A percentile compares a stretch with the other conserved stretches of the same genome.
phyloP scores from a whole-genome alignment of 2,888 invertebrate species.

The Nymphalis polychloros region DNA sequence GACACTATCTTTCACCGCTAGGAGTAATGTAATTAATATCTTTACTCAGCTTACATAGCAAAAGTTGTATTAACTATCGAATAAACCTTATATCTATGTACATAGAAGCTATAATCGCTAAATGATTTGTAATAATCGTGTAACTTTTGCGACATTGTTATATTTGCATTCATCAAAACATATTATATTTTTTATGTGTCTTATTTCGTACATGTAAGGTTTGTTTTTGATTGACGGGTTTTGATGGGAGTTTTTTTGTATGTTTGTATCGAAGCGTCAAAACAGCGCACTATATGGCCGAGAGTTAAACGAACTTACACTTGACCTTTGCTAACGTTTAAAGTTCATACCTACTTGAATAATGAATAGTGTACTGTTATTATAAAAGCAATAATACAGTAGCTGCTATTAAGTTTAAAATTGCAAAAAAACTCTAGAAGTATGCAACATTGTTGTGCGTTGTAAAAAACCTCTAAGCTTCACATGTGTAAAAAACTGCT shows the following conservation, averaged over 20 bases:
- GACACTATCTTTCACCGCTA: conserved; percentile 50
- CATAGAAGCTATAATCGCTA: conserved; percentile 20
- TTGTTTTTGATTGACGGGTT: conserved; percentile 4
- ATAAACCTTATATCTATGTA: background rate
- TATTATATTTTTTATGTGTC: background rate
- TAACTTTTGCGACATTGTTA: conserved; percentile 22
- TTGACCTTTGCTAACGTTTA: conserved; percentile 58
- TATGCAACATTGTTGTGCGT: background rate
- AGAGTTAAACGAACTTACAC: conserved; percentile 66
- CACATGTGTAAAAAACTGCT: too few species aligned
- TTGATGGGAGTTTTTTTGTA: conserved; percentile 5
- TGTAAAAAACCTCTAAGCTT: background rate
- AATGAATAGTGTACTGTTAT: conserved; percentile 31
- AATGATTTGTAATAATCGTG: conserved; percentile 14
- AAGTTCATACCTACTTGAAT: conserved; percentile 36
- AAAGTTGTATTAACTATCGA: background rate
- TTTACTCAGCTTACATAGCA: conserved; percentile 31
- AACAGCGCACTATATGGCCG: conserved; percentile 35
- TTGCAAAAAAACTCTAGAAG: background rate
- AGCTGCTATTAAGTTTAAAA: conserved; percentile 17
- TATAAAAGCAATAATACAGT: conserved; percentile 35
- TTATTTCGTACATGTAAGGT: conserved; percentile 1
- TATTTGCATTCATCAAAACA: conserved; percentile 15
- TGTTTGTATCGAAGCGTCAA: conserved; percentile 36
- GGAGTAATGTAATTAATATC: conserved; percentile 50